Base-by-base conservation (phyloP, 2,113 vertebrate species). In the Cygnus buccinator region DNA sequence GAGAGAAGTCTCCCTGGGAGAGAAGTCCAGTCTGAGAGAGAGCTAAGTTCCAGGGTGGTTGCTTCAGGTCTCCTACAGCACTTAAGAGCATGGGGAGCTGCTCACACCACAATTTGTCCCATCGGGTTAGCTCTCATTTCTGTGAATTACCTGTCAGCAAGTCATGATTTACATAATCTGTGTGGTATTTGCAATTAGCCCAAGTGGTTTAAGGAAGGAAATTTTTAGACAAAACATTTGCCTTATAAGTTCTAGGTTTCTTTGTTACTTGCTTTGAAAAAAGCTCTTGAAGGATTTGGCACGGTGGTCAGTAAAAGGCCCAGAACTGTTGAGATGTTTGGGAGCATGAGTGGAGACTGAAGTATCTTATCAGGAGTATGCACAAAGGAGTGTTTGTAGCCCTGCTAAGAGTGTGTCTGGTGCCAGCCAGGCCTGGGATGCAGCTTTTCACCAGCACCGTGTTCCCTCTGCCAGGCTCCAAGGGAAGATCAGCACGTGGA, bases 401-500 rank as follows among this genome's bases (percentile, higher is more conserved):
- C 46, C 66, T 57, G 85, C 78, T 66, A 11, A 58, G 25, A 50
- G 44, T 71, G 8, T 4, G 12, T 17, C 52, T 28, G 7, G 17
- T 26, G 37, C 44, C 39, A 43, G 61, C 33, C 2, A 1, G 46
- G 35, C 65, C 57, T 2, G 11, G 54, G 66, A 55, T 41, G 44
- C 35, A 8, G 65, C 58, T 65, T 50, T 25, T 33, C 46, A 3
- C 21, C 31, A 26, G 54, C 72, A 12, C 20, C 3, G 0, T 33
- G 62, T 63, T 37, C 28, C 37, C 57, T 37, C 28, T 7, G 18
- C 29, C 13, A 25, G 68, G 46, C 73, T 75, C 33, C 66, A 20
- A 3, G 62, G 46, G 44, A 37, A 7, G 10, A 26, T 44, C 26
- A 43, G 61, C 22, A 3, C 6, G 0, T 3, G 39, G 22, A 31